Percentiles rank a stretch among this genome's conserved stretches.
These are phyloP conservation scores for Mercenaria mercenaria DNA, from an alignment of 1,140 invertebrate genomes.

Conservation along the genomic window DNA sequence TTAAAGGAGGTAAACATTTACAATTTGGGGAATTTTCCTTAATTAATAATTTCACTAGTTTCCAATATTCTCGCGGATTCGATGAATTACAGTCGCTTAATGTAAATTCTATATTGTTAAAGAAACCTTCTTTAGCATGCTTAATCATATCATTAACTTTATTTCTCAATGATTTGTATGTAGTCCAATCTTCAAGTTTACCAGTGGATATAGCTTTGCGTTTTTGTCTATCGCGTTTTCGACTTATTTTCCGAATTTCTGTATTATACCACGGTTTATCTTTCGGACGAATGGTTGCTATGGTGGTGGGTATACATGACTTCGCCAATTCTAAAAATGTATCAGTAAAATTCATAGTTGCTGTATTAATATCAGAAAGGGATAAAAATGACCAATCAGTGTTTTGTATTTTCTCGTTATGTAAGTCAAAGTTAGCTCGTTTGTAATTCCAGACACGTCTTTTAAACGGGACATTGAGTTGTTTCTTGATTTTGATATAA, in stretches of 20 bases:
- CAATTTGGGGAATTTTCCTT: background rate
- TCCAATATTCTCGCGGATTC: background rate
- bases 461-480: background rate
- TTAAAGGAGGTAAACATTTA: background rate
- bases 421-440: background rate
- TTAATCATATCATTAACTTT: background rate
- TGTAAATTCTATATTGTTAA: no score
- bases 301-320: background rate
- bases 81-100: background rate
- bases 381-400: background rate
- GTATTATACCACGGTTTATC: constrained; percentile 5
- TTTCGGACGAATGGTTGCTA: background rate
- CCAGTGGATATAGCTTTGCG: background rate
- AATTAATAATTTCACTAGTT: background rate
- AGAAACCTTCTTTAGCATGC: background rate
- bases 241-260: no score
- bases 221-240: background rate
- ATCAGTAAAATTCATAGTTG: no score
- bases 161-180: background rate
- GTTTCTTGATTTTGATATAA: background rate
- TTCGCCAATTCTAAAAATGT: background rate
- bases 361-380: background rate
- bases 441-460: background rate
- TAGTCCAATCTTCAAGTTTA: background rate
- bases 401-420: background rate